These are phyloP conservation scores for Ammospiza maritima DNA, from an alignment of 2,797 vertebrate species.

Conservation along the genomic window DNA sequence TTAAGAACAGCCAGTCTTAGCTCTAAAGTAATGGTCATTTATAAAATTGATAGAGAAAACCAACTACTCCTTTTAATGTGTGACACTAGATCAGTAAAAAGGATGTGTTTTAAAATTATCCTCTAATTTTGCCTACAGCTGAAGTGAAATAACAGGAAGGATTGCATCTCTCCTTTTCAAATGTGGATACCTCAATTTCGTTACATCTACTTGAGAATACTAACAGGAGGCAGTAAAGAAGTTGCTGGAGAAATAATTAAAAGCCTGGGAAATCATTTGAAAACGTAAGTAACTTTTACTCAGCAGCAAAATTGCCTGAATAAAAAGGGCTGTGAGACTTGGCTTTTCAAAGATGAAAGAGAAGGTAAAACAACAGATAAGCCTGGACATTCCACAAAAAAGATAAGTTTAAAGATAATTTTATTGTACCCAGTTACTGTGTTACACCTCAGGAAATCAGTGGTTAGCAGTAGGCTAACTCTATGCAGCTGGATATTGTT, in stretches of 20 bases:
- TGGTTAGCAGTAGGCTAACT: not conserved
- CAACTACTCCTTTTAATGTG: not conserved
- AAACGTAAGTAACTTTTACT: not conserved
- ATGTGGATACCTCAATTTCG: not conserved
- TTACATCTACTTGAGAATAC: not conserved
- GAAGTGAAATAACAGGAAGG: not conserved
- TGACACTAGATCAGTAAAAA: not conserved
- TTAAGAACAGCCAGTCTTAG: not conserved
- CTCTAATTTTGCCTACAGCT: not conserved
- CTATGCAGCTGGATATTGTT: not conserved
- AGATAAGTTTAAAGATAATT: not conserved
- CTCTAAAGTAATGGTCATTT: not conserved
- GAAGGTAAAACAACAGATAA: not conserved
- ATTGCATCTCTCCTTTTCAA: not conserved
- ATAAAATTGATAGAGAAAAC: not conserved
- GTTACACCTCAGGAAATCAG: not conserved
- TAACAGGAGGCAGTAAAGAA: not conserved
- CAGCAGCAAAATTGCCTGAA: not conserved
- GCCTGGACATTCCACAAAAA: not conserved
- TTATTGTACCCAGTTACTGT: not conserved
- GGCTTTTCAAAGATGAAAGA: not conserved
- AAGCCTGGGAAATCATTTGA: not conserved
- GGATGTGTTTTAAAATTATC: not conserved
- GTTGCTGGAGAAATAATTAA: not conserved
- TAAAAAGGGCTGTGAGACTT: not conserved